phyloP scores from a whole-genome alignment of 2,888 invertebrate genomes.

The Strigamia maritima region DNA sequence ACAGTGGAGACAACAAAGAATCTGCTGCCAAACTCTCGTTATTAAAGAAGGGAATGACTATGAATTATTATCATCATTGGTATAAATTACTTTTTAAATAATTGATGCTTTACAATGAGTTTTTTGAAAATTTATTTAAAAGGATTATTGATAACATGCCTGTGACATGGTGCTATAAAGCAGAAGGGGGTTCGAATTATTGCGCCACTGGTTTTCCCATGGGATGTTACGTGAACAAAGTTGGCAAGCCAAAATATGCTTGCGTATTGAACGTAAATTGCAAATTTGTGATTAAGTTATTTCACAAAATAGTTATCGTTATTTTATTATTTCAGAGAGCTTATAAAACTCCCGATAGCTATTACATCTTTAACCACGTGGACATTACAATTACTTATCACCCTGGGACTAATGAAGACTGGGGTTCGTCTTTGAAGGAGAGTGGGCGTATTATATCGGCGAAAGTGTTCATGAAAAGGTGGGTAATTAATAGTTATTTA shows the following conservation, averaged over 20 bases:
- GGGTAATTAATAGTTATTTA: slow-evolving; percentile 46
- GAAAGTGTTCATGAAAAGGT: slow-evolving; percentile 56
- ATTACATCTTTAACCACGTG: slow-evolving; percentile 95
- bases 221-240: slow-evolving; percentile 81
- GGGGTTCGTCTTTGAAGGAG: slow-evolving; percentile 73
- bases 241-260: slow-evolving; percentile 55
- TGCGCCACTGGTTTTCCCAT: slow-evolving; percentile 97
- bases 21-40: slow-evolving; percentile 70
- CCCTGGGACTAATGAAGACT: slow-evolving; percentile 80
- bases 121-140: slow-evolving; percentile 12
- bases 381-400: slow-evolving; percentile 91
- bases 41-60: slow-evolving; percentile 83
- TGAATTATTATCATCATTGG: slow-evolving; percentile 99
- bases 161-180: slow-evolving; percentile 89
- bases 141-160: slow-evolving; percentile 90
- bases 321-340: slow-evolving; percentile 35
- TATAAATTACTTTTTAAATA: slow-evolving; percentile 39
- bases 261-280: slow-evolving; percentile 51
- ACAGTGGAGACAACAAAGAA: slow-evolving; percentile 64
- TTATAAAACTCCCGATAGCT: slow-evolving; percentile 60
- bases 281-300: background rate
- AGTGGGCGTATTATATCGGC: slow-evolving; percentile 78
- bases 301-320: background rate
- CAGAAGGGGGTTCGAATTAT: slow-evolving; percentile 56
- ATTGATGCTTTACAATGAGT: background rate